phyloP scores from a whole-genome alignment of 2,113 vertebrate species.

The Conger conger region DNA sequence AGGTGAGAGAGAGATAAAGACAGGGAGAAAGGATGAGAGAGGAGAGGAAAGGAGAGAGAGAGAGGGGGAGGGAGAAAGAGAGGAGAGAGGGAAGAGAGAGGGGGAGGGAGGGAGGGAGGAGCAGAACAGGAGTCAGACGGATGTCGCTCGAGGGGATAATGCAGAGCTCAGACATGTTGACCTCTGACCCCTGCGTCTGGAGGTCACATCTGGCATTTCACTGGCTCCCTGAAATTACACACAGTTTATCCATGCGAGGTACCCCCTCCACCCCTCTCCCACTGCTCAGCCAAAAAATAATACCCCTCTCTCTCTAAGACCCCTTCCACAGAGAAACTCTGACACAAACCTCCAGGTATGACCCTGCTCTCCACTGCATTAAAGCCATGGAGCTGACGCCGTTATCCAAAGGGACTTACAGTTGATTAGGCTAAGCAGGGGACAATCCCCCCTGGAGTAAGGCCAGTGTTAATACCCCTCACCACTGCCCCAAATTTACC shows the following conservation, averaged over 20 bases:
- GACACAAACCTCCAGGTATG: too few relatives aligned
- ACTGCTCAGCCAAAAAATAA: neutral
- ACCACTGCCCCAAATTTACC: too few relatives aligned
- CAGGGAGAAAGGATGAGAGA: conserved; percentile 17
- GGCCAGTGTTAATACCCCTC: too few relatives aligned
- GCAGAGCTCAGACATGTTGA: neutral
- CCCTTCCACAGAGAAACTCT: neutral
- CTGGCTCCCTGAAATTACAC: conserved; percentile 25
- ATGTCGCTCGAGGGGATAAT: conserved; percentile 16
- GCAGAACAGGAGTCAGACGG: neutral
- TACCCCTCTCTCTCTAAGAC: neutral
- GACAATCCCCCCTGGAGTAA: too few relatives aligned
- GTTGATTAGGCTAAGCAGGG: too few relatives aligned
- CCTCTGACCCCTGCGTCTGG: conserved; percentile 3
- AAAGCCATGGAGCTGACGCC: too few relatives aligned
- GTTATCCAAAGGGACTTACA: too few relatives aligned
- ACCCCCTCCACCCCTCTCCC: neutral
- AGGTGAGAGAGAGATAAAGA: neutral
- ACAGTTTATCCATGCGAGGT: neutral
- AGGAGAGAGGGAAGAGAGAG: neutral
- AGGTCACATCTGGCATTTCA: conserved; percentile 43
- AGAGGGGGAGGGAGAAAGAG: neutral
- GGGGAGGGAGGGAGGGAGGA: conserved; percentile 30
- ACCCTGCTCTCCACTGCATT: too few relatives aligned
- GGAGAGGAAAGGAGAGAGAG: conserved; percentile 21